Evolutionary conservation across 2,797 vertebrate genomes (phyloP).

Genomic region (Crenichthys baileyi): DNA sequence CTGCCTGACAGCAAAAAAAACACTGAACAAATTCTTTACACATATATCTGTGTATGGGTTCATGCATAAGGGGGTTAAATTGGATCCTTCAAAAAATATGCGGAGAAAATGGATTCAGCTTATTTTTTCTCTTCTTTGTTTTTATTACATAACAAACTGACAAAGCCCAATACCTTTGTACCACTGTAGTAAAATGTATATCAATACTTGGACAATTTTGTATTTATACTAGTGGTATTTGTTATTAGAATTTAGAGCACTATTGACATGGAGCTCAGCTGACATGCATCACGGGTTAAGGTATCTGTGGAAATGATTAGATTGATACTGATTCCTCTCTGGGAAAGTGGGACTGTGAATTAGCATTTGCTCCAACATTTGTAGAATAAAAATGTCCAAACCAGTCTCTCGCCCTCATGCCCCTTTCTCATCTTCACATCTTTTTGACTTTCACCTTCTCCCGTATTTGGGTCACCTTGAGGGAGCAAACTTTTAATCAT

Average conservation of each 20-base stretch:
- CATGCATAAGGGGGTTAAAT: not conserved
- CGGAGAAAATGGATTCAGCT: not conserved
- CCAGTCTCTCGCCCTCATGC: slow-evolving; percentile 42
- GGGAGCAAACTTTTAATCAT: slow-evolving; percentile 83
- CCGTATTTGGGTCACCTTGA: slow-evolving; percentile 77
- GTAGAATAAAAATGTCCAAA: slow-evolving; percentile 43
- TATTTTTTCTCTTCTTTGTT: not conserved
- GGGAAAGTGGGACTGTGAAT: slow-evolving; percentile 9
- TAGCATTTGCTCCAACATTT: slow-evolving; percentile 19
- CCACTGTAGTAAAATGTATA: not conserved
- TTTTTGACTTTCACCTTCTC: slow-evolving; percentile 72
- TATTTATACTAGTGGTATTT: not conserved
- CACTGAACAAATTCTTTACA: not conserved
- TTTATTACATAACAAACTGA: not conserved
- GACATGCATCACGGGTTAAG: slow-evolving; percentile 63
- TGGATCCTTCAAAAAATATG: not conserved
- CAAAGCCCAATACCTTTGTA: not conserved
- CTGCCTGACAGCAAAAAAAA: not conserved
- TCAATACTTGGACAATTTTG: not conserved
- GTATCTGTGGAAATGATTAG: slow-evolving; percentile 72
- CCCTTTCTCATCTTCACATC: slow-evolving; percentile 57
- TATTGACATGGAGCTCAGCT: slow-evolving; percentile 52
- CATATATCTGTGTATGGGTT: not conserved
- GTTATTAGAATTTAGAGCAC: not conserved
- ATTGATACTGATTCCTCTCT: slow-evolving; percentile 61